phyloP scores from a whole-genome alignment of 2,797 vertebrate genomes.

The Gila robusta region DNA sequence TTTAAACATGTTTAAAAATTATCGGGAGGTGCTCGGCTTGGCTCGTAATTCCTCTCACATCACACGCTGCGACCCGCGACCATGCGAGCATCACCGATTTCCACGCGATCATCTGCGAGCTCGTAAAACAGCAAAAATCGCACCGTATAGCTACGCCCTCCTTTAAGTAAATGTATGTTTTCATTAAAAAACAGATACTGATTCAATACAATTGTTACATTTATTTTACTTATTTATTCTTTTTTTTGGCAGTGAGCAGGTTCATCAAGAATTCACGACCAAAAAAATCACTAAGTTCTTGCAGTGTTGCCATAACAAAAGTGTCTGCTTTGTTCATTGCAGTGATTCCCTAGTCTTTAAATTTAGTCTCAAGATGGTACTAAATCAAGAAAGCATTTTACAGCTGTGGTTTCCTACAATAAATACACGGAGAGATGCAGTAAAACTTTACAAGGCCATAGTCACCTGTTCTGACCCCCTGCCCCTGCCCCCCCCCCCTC shows the following conservation, averaged over 20 bases:
- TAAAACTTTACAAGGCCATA: constrained; percentile 31
- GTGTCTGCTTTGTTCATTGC: constrained; percentile 63
- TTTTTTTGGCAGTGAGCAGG: background rate
- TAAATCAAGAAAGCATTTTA: constrained; percentile 52
- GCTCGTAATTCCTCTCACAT: too few relatives aligned
- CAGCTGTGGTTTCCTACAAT: constrained; percentile 53
- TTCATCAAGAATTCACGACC: background rate
- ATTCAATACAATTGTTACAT: background rate
- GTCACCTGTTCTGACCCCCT: constrained; percentile 38
- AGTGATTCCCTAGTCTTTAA: constrained; percentile 54
- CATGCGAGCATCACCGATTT: too few relatives aligned
- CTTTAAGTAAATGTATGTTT: background rate
- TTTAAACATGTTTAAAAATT: too few relatives aligned
- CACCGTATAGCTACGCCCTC: too few relatives aligned
- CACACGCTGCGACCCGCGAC: too few relatives aligned
- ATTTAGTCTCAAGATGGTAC: constrained; percentile 38
- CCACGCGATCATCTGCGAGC: too few relatives aligned
- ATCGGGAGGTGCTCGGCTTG: too few relatives aligned
- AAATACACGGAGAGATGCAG: constrained; percentile 33
- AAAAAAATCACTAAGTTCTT: background rate
- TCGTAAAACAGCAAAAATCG: too few relatives aligned
- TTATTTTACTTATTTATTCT: background rate
- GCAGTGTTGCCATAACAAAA: constrained; percentile 63
- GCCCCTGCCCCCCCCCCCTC: background rate
- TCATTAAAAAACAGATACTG: background rate